Base-by-base conservation (phyloP, 2,113 vertebrate genomes). In the Leucoraja erinaceus region DNA sequence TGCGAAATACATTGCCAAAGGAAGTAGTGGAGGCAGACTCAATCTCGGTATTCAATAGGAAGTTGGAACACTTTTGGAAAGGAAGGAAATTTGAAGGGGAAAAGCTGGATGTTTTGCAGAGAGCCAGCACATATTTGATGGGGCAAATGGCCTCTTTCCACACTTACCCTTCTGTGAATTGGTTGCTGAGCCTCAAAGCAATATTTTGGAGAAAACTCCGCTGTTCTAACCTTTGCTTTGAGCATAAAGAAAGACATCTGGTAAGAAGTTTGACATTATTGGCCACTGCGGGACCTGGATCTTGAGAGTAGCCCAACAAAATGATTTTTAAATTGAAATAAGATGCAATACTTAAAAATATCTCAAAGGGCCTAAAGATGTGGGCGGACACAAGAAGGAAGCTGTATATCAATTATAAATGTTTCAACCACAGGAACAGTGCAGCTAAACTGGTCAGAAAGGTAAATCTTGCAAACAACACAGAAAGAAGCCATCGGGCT, bases 251-350 rank as follows among this genome's bases (percentile, higher is more conserved):
- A 63, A 63, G 63, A 61, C 83, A 66, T 66, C 83, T 66, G 83
- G 56, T 86, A 63, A 86, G 63, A 16, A 28, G 25, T 63, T 63
- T n/a, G 61, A 63, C 56, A 63, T 86, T 63, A 11, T 61, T 61
- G 83, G 83, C 56, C 28, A 86, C 83, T 3, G 28, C 6, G 28
- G 56, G 79, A 59, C 25, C 25, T 83, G 79, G 22, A 83, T 83
- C 56, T 28, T 54, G 47, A 12, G 79, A 83, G 28, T 11, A 61
- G 83, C 20, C 20, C 38, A 22, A 81, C 2, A 20, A 14, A 56
- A 12, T 59, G n/a, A 86, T n/a, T 61, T 18, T 63, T n/a, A 86
- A 63, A 86, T n/a, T 86, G 11, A 86, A 86, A 14, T 86, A 86
- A 63, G 78, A 25, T n/a, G 12, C 56, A 86, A 28, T 59, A 25